Evolutionary conservation across 2,888 invertebrate species (phyloP).

Genomic region (Melinaea menophilus): DNA sequence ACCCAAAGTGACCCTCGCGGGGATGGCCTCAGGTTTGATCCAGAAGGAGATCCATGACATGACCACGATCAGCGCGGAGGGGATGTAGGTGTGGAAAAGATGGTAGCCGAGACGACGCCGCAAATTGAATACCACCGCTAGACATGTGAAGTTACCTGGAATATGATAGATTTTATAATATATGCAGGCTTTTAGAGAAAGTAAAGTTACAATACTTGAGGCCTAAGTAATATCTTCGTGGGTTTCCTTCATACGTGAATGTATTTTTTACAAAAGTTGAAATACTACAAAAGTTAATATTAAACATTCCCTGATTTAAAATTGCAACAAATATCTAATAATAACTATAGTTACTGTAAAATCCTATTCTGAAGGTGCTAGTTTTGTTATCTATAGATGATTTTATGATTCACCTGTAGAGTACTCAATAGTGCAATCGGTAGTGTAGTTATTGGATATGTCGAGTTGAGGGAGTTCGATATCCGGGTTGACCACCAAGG

Average conservation of each 20-base stretch:
- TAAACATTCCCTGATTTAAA: no score
- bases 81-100: conserved; percentile 94
- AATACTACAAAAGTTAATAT: no score
- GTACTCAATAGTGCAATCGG: conserved; percentile 92
- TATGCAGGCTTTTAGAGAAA: no score
- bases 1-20: conserved; percentile 92
- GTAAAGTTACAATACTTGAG: no score
- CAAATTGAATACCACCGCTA: conserved; percentile 92
- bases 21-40: conserved; percentile 96
- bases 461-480: conserved; percentile 94
- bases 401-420: conserved; percentile 80
- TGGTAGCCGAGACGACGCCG: conserved; percentile 91
- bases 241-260: no score
- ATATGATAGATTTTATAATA: conserved; percentile 19
- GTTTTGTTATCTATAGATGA: no score
- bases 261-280: no score
- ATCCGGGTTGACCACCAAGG: conserved; percentile 90
- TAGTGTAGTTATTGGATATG: conserved; percentile 90
- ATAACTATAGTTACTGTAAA: no score
- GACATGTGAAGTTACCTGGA: conserved; percentile 93
- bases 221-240: no score
- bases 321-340: no score
- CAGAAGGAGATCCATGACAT: conserved; percentile 98
- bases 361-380: no score
- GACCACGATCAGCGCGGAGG: conserved; percentile 93